These are phyloP conservation scores for Adela reaumurella DNA, from an alignment of 2,888 invertebrate species.

Conservation along the genomic window DNA sequence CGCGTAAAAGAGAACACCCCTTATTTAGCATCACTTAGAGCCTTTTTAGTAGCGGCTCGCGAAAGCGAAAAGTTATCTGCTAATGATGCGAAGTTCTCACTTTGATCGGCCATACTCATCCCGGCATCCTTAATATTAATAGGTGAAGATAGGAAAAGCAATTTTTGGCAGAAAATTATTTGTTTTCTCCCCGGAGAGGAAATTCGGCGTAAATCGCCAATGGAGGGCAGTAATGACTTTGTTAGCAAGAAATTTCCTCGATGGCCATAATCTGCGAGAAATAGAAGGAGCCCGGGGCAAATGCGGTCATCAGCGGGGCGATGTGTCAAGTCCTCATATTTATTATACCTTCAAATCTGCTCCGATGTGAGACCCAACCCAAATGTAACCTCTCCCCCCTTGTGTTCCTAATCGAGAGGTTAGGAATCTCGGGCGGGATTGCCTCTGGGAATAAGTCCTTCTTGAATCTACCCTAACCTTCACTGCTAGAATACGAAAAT, in stretches of 20 bases:
- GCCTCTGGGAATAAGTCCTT: no score
- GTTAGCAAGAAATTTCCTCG: background rate
- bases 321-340: background rate
- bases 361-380: no score
- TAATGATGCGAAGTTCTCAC: slow-evolving; percentile 26
- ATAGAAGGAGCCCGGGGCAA: background rate
- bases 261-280: background rate
- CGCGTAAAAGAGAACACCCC: background rate
- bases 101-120: slow-evolving; percentile 24
- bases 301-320: background rate
- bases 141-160: background rate
- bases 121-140: slow-evolving; percentile 6
- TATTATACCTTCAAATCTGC: no score
- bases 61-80: slow-evolving; percentile 20
- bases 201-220: background rate
- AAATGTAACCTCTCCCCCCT: no score
- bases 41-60: slow-evolving; percentile 13
- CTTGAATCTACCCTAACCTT: no score
- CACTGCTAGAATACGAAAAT: no score
- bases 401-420: no score
- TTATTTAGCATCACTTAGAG: slow-evolving; percentile 6
- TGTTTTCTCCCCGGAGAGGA: background rate
- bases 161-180: background rate
- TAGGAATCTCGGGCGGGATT: no score
- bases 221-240: background rate